Base-by-base conservation (phyloP, 2,797 vertebrate genomes). In the Adelosebastes latens region DNA sequence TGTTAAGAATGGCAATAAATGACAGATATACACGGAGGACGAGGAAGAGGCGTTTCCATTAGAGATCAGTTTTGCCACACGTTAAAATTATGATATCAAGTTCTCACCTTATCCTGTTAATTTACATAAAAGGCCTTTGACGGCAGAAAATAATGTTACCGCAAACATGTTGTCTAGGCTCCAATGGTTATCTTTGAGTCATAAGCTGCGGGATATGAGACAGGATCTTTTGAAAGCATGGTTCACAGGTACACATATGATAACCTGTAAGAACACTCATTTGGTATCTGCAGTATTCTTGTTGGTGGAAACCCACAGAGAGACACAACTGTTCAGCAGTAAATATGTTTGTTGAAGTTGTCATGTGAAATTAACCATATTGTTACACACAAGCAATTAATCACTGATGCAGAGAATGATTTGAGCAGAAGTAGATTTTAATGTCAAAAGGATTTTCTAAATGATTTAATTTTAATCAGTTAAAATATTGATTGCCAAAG, bases 1-100 rank as follows among this genome's bases (percentile, higher is more conserved):
- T 91, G 81, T 79, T 84, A 82, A 94, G 94, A 95, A 96, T 87
- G 96, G 97, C 97, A 98, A 97, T 97, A 98, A 97, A 92, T 77
- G 84, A 90, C 89, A 94, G 90, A 87, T 10, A 58, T 79, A 86
- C 53, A 56, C 52, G 31, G 55, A 76, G 13, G 85, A 92, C 55
- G 72, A 46, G n/a, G 63, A 71, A 34, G 62, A 61, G 84, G 64
- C 42, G 39, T 59, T 79, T 91, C 88, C 77, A 2, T 82, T 75
- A 82, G 82, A 67, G 27, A 61, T 77, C 76, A 77, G 67, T 90
- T 75, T 81, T 36, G 55, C 80, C 89, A 95, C 93, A 92, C 89
- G 81, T 75, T 65, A 32, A 56, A 74, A 88, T 86, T 66, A 52
- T 64, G 74, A 86, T 79, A 81, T 75, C 10, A 63, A 87, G 73